Evolutionary conservation across 2,888 invertebrate genomes (phyloP).

Genomic region (Temnothorax ravouxi): DNA sequence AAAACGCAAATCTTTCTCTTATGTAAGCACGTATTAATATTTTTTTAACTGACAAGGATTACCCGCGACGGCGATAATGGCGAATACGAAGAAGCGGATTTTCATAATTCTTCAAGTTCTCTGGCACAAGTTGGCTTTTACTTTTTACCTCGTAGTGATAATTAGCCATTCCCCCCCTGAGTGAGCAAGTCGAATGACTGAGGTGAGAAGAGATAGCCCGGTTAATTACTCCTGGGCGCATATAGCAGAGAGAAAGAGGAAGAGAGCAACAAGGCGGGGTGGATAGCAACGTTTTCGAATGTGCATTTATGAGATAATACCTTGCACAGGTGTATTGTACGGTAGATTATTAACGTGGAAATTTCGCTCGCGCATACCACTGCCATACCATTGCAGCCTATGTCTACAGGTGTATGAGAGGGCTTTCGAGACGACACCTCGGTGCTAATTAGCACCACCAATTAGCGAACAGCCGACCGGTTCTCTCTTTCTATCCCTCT

Average conservation of each 20-base stretch:
- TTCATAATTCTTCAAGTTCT: constrained; percentile 8
- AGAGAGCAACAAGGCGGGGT: constrained; percentile 20
- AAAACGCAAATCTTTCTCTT: not conserved
- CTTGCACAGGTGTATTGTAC: constrained; percentile 63
- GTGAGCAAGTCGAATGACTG: constrained; percentile 53
- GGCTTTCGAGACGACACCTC: constrained; percentile 72
- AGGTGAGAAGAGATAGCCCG: constrained; percentile 63
- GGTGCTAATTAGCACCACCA: constrained; percentile 78
- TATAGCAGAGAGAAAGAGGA: constrained; percentile 29
- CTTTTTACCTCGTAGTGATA: constrained; percentile 53
- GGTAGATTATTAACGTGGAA: constrained; percentile 69
- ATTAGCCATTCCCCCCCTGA: constrained; percentile 64
- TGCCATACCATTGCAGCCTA: constrained; percentile 61
- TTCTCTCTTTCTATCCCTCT: constrained; percentile 41
- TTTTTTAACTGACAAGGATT: constrained; percentile 30
- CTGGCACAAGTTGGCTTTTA: constrained; percentile 6
- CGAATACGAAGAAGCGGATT: not conserved
- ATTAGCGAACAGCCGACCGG: constrained; percentile 72
- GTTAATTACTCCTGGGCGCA: constrained; percentile 71
- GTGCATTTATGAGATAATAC: constrained; percentile 71
- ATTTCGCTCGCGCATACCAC: constrained; percentile 63
- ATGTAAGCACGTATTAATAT: not conserved
- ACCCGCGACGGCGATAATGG: not conserved
- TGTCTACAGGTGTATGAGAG: constrained; percentile 66
- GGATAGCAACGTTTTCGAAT: constrained; percentile 66